phyloP scores from a whole-genome alignment of 1,140 invertebrate genomes.

The Drosophila asahinai region DNA sequence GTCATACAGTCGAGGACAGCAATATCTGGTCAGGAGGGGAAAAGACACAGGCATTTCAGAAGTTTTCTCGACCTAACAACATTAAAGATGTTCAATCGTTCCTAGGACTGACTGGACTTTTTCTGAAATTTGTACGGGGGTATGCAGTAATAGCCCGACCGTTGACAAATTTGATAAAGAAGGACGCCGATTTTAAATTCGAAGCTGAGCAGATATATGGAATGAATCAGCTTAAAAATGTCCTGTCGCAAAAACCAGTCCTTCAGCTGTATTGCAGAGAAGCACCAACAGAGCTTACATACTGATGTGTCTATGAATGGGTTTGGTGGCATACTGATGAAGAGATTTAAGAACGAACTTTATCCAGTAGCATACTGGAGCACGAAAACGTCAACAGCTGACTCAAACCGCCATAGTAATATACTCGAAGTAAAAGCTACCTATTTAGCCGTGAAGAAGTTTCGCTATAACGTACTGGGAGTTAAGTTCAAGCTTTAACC shows the following conservation, averaged over 20 bases:
- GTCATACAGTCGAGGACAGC: background rate
- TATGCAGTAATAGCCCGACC: background rate
- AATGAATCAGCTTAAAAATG: background rate
- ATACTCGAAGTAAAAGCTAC: conserved; percentile 13
- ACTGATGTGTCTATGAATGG: background rate
- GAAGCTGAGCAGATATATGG: background rate
- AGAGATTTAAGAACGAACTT: background rate
- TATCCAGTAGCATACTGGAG: background rate
- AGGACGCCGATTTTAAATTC: background rate
- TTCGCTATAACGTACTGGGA: background rate
- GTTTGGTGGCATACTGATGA: background rate
- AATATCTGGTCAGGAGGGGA: too few species aligned
- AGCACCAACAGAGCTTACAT: too few species aligned
- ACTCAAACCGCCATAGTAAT: background rate
- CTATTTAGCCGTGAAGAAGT: background rate
- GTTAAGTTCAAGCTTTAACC: too few species aligned
- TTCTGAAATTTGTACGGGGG: background rate
- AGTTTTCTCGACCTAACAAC: too few species aligned
- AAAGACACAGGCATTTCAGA: too few species aligned
- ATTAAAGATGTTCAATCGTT: background rate
- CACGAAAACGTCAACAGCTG: background rate
- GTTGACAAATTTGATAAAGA: background rate
- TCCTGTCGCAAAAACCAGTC: background rate
- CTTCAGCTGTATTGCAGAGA: background rate
- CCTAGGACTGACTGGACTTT: background rate